Evolutionary conservation across 2,797 vertebrate species (phyloP).

Genomic region (Buceros bicornis): DNA sequence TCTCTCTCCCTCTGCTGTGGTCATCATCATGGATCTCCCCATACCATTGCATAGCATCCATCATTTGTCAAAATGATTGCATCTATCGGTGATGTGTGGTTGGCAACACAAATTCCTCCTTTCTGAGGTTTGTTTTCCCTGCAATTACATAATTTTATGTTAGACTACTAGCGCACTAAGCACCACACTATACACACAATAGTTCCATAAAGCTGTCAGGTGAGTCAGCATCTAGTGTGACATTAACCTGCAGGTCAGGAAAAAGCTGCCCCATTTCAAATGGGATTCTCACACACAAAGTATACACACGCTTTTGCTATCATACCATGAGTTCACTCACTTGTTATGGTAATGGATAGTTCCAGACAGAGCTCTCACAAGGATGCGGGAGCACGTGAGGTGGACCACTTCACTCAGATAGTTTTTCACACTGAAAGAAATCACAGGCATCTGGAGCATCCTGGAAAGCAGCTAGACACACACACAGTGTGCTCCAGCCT

Average conservation of each 20-base stretch:
- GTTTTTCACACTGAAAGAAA: constrained; percentile 83
- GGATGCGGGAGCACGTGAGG: constrained; percentile 93
- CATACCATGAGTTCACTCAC: constrained; percentile 75
- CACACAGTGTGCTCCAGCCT: not conserved
- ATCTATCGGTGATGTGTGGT: constrained; percentile 96
- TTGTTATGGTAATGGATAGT: constrained; percentile 92
- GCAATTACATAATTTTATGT: constrained; percentile 51
- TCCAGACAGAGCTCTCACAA: constrained; percentile 91
- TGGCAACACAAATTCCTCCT: constrained; percentile 96
- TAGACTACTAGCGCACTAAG: not conserved
- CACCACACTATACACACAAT: not conserved
- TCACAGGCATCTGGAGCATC: not conserved
- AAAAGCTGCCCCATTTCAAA: not conserved
- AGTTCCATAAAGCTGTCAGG: not conserved
- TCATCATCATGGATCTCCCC: constrained; percentile 48
- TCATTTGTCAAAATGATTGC: constrained; percentile 94
- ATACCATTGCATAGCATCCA: constrained; percentile 97
- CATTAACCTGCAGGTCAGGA: not conserved
- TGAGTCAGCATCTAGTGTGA: not conserved
- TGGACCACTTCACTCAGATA: constrained; percentile 92
- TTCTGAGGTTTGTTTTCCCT: constrained; percentile 93
- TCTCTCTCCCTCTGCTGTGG: not conserved
- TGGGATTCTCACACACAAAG: not conserved
- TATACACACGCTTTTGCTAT: not conserved
- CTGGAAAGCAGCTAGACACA: not conserved